Conservation (phyloP, 2,113 vertebrate genomes). For the Amblyopsis rosae region DNA sequence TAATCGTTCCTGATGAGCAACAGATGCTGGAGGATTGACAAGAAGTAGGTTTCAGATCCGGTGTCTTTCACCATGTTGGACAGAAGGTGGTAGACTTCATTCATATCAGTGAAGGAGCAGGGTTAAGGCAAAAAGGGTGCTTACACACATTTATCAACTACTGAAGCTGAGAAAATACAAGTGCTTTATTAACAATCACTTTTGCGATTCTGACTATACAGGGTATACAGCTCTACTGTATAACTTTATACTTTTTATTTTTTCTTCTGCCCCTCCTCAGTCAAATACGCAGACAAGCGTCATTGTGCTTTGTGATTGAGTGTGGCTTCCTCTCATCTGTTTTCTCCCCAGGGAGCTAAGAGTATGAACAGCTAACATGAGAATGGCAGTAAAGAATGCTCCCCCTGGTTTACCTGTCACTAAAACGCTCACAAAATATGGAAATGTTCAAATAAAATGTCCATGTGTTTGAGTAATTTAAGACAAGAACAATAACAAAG, state of each 20-base stretch:
- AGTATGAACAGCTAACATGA: conserved; percentile 56
- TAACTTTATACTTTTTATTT: background rate
- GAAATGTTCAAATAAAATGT: conserved; percentile 61
- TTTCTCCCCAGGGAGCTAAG: conserved; percentile 54
- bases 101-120: conserved; percentile 83
- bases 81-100: conserved; percentile 93
- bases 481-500: conserved; percentile 43
- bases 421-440: conserved; percentile 41
- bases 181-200: conserved; percentile 1
- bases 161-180: conserved; percentile 1
- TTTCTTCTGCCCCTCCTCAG: conserved; percentile 31
- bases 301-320: conserved; percentile 44
- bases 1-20: conserved; percentile 97
- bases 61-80: conserved; percentile 97
- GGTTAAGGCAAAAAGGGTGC: conserved; percentile 79
- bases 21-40: conserved; percentile 95
- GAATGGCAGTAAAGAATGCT: conserved; percentile 55
- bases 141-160: background rate
- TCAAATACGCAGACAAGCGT: conserved; percentile 59
- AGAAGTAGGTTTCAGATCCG: conserved; percentile 86
- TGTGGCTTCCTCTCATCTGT: conserved; percentile 53
- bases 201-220: background rate
- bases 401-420: conserved; percentile 68
- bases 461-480: conserved; percentile 53
- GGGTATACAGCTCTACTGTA: background rate